phyloP scores from a whole-genome alignment of 2,113 vertebrate genomes.

The Perccottus glenii region DNA sequence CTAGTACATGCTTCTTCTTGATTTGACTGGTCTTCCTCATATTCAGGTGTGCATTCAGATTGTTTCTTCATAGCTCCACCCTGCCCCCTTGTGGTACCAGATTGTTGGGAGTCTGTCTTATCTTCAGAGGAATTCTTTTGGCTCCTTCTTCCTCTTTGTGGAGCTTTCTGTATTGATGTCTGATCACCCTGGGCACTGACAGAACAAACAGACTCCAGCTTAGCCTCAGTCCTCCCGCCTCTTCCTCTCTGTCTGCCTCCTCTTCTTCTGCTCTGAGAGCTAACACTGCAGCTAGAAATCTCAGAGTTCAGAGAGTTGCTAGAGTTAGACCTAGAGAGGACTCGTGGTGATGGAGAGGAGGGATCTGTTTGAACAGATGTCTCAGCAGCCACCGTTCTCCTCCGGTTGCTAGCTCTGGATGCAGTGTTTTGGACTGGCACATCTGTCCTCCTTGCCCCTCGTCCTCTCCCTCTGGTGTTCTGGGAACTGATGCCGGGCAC shows the following conservation, averaged over 20 bases:
- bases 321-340: conserved; percentile 46
- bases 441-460: conserved; percentile 35
- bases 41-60: conserved; percentile 17
- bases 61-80: not conserved
- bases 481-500: conserved; percentile 24
- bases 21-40: conserved; percentile 15
- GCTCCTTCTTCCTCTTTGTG: conserved; percentile 39
- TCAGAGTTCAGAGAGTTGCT: conserved; percentile 56
- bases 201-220: not conserved
- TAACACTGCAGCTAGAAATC: conserved; percentile 38
- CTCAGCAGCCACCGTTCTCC: conserved; percentile 37
- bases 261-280: conserved; percentile 47
- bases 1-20: conserved; percentile 9
- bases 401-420: conserved; percentile 36
- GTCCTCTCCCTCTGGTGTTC: conserved; percentile 32
- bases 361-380: conserved; percentile 7
- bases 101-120: conserved; percentile 15
- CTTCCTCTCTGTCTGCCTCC: conserved; percentile 46
- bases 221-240: conserved; percentile 33
- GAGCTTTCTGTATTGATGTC: conserved; percentile 10
- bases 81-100: conserved; percentile 58
- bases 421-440: not conserved
- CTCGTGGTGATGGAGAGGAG: conserved; percentile 11
- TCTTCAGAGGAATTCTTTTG: conserved; percentile 10
- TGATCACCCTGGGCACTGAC: conserved; percentile 6